Conservation (phyloP, 2,113 vertebrate species). For the Alethe diademata region DNA sequence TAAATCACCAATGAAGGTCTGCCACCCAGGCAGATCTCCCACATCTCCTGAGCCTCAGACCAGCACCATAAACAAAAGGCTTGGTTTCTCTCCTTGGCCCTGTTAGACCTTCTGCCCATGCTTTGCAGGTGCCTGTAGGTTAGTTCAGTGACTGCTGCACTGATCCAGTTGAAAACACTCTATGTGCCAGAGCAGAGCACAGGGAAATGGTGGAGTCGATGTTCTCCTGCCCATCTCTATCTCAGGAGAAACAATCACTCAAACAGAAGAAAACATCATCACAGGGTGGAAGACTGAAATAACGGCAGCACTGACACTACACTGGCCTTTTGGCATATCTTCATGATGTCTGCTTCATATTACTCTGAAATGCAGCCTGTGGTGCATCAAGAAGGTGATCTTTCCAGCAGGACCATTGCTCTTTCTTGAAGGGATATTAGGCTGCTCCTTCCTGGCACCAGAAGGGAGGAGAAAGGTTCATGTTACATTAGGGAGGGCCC, state of each 20-base stretch:
- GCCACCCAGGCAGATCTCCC: neutral
- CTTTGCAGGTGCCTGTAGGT: neutral
- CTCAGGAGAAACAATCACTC: neutral
- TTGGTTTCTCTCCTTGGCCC: neutral
- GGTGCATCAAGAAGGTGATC: neutral
- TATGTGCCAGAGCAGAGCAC: neutral
- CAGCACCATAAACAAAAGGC: neutral
- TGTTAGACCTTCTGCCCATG: neutral
- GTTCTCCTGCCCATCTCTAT: neutral
- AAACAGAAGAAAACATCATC: neutral
- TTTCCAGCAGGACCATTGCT: neutral
- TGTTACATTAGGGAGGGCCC: neutral
- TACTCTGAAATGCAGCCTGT: neutral
- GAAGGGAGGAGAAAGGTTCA: neutral
- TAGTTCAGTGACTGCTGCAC: neutral
- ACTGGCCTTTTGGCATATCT: neutral
- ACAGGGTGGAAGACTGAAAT: neutral
- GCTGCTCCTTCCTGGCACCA: neutral
- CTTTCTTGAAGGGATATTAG: neutral
- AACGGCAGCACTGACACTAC: neutral
- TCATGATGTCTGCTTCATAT: neutral
- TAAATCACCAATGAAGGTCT: neutral
- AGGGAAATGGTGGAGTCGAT: fast-evolving
- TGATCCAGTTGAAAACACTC: neutral
- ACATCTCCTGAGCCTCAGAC: neutral